Conservation (phyloP, 2,888 invertebrate genomes). For the Mesorhabditis spiculigera region DNA sequence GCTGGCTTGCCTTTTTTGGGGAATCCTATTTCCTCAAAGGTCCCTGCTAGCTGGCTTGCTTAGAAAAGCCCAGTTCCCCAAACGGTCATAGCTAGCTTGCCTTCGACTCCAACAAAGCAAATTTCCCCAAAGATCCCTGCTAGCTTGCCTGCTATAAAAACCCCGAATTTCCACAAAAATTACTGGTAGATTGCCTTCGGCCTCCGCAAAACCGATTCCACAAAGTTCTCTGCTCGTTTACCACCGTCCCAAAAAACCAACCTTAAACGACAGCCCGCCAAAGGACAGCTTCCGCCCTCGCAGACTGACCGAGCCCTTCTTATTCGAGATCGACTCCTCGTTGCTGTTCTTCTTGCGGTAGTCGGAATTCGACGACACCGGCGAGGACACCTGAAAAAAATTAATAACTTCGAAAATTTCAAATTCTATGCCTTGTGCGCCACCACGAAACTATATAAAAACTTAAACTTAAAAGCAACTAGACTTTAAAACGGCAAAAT, state of each 20-base stretch:
- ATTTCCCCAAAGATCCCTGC: too few species aligned
- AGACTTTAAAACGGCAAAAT: background rate
- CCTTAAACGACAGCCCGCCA: slow-evolving; percentile 45
- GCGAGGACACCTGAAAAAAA: slow-evolving; percentile 9
- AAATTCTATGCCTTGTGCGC: background rate
- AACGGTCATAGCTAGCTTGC: too few species aligned
- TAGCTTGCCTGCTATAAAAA: too few species aligned
- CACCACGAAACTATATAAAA: too few species aligned
- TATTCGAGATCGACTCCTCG: slow-evolving; percentile 44
- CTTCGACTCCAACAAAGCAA: too few species aligned
- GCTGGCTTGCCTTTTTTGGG: too few species aligned
- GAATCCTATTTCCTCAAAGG: too few species aligned
- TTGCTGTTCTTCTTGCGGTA: slow-evolving; percentile 50
- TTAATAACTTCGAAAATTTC: background rate
- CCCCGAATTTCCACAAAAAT: background rate
- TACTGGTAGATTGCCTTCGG: too few species aligned
- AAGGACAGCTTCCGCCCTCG: slow-evolving; percentile 51
- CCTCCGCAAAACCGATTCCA: too few species aligned
- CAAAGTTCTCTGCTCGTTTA: too few species aligned
- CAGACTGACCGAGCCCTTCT: slow-evolving; percentile 47
- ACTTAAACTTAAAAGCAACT: background rate
- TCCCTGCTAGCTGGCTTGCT: too few species aligned
- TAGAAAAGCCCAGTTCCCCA: too few species aligned
- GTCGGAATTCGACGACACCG: slow-evolving; percentile 29
- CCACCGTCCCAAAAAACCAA: background rate